Conservation (phyloP, 2,888 invertebrate species). For the Enchytraeus crypticus region DNA sequence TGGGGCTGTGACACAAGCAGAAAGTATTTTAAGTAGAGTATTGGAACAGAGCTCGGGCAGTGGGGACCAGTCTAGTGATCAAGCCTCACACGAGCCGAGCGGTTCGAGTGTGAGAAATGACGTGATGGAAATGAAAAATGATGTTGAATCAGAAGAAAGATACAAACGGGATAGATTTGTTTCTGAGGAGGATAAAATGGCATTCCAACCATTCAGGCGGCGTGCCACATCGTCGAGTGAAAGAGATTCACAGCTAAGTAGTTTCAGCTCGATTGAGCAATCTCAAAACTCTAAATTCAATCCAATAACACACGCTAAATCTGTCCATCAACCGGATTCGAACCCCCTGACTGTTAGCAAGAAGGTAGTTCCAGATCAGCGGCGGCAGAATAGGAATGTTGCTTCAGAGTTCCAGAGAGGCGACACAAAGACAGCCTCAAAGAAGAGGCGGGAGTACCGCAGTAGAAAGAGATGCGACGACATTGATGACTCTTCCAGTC, state of each 20-base stretch:
- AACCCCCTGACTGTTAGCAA: background rate
- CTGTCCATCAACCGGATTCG: too few relatives aligned
- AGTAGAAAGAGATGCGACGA: slow-evolving; percentile 11
- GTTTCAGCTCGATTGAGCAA: background rate
- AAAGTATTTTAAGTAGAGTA: background rate
- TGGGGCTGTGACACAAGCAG: background rate
- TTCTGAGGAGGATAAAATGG: background rate
- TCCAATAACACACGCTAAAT: too few relatives aligned
- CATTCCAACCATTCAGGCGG: background rate
- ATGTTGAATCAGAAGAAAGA: background rate
- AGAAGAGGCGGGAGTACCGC: slow-evolving; percentile 48
- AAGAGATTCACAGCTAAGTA: too few relatives aligned
- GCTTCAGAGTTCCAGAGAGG: slow-evolving; percentile 21
- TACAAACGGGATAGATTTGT: background rate
- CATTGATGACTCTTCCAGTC: background rate
- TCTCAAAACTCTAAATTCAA: background rate
- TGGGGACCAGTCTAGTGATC: background rate
- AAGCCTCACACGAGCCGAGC: background rate
- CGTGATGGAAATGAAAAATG: too few relatives aligned
- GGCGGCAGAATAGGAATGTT: too few relatives aligned
- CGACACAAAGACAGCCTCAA: slow-evolving; percentile 45
- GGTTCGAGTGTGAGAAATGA: background rate
- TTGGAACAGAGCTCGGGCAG: background rate
- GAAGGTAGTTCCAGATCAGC: too few relatives aligned
- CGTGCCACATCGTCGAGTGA: background rate